phyloP scores from a whole-genome alignment of 1,140 invertebrate genomes.

The Panagrolaimus sp. region DNA sequence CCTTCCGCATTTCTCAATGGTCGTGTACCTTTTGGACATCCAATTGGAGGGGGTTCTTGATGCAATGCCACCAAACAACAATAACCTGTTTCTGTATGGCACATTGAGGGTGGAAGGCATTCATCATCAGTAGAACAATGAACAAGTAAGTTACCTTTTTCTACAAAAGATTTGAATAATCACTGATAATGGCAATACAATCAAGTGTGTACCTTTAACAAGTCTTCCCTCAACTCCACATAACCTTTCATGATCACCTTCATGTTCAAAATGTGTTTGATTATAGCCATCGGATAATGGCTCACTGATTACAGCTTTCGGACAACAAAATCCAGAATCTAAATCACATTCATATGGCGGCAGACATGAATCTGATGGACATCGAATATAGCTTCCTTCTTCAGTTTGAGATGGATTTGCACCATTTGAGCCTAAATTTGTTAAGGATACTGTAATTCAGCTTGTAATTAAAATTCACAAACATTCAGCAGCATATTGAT shows the following conservation, averaged over 20 bases:
- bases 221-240: slow-evolving; percentile 27
- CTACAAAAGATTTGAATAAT: slow-evolving; percentile 17
- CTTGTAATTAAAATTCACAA: no score
- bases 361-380: no score
- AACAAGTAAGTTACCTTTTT: slow-evolving; percentile 28
- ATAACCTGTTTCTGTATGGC: slow-evolving; percentile 22
- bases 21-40: slow-evolving; percentile 44
- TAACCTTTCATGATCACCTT: slow-evolving; percentile 26
- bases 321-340: no score
- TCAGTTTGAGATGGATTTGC: no score
- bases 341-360: no score
- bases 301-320: no score
- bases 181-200: background rate
- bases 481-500: no score
- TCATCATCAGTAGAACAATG: slow-evolving; percentile 26
- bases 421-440: no score
- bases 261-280: slow-evolving; percentile 20
- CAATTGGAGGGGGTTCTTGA: slow-evolving; percentile 43
- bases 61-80: slow-evolving; percentile 38
- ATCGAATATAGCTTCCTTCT: no score
- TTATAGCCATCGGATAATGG: background rate
- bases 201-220: slow-evolving; percentile 22
- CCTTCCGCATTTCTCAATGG: slow-evolving; percentile 20
- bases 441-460: no score
- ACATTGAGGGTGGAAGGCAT: slow-evolving; percentile 40